Percentiles rank a stretch among this genome's conserved stretches.
phyloP scores from a whole-genome alignment of 2,888 invertebrate species.

The Dryadula phaetusa region DNA sequence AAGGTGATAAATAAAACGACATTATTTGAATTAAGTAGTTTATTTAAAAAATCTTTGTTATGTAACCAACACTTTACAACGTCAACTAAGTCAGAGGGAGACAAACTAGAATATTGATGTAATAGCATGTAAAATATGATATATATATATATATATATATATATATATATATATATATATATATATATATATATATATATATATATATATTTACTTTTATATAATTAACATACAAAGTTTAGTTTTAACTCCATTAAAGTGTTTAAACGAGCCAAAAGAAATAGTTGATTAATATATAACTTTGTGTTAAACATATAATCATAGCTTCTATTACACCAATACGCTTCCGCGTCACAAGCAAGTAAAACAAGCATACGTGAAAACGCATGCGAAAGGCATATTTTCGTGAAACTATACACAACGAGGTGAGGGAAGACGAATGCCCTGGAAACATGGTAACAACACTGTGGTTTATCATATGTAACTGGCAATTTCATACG shows the following conservation, averaged over 20 bases:
- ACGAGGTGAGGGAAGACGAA: constrained; percentile 73
- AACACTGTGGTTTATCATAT: constrained; percentile 48
- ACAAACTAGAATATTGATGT: constrained; percentile 47
- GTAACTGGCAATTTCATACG: constrained; percentile 6
- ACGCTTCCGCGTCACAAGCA: constrained; percentile 20
- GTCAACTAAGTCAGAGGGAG: constrained; percentile 66
- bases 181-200: too few species aligned
- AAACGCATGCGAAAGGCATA: constrained; percentile 29
- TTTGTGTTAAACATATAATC: not conserved
- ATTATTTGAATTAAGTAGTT: constrained; percentile 77
- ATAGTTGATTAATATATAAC: not conserved
- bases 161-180: too few species aligned
- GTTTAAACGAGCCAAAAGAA: not conserved
- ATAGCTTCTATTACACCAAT: constrained; percentile 28
- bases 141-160: too few species aligned
- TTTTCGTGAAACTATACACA: constrained; percentile 66
- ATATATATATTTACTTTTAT: too few species aligned
- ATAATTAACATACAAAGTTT: constrained; percentile 2
- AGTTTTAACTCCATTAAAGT: not conserved
- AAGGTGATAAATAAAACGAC: constrained; percentile 60
- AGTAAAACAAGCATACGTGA: constrained; percentile 4
- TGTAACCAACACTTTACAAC: constrained; percentile 81
- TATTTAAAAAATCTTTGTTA: constrained; percentile 84
- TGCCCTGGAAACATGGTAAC: constrained; percentile 78
- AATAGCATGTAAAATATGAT: constrained; percentile 32